Evolutionary conservation across 1,140 invertebrate species (phyloP), one percentile per base, ranked within the genome.

Genomic region (Agrilus planipennis): DNA sequence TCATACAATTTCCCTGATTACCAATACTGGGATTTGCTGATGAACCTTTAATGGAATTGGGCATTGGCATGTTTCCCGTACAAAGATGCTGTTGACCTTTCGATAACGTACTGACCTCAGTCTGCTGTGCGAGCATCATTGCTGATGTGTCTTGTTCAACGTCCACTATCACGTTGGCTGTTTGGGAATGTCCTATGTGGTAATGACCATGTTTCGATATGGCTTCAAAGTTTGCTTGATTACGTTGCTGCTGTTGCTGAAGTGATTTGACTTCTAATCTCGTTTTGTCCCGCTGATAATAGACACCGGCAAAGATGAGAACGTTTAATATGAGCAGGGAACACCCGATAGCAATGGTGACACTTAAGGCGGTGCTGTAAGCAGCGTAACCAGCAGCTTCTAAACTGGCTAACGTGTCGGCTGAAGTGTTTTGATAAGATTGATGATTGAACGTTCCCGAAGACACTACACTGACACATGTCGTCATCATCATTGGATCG

Each of bases 261-360:
- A 77, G 70, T 46, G 75, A 72, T 51, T 86, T 84, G n/a, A 84
- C 82, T 63, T 86, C 82, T 41, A 83, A 69, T 41, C 79, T 64
- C 6, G 81, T 82, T 58, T 86, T 85, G 57, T 89, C 84, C 25
- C 84, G 64, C 54, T 89, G 86, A 62, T 89, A 89, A 60, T 87
- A 89, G 2, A 90, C 82, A 2, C 72, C 84, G 27, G 84, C 84
- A 50, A 89, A 89, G 46, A 90, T 86, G 3, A 90, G 70, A 6
- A 90, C 77, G 58, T 91, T 90, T 6, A 90, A 63, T 34, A 90
- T 81, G 10, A 90, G 68, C 12, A 93, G 63, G 1, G 82, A 84
- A 54, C 86, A 89, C 2, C 89, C 89, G 19, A 92, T 85, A 2
- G 85, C 85, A 44, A 92, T 87, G 2, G 86, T 90, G 4, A 91